Base-by-base conservation (phyloP, 2,797 vertebrate species). In the Pagetopsis macropterus region DNA sequence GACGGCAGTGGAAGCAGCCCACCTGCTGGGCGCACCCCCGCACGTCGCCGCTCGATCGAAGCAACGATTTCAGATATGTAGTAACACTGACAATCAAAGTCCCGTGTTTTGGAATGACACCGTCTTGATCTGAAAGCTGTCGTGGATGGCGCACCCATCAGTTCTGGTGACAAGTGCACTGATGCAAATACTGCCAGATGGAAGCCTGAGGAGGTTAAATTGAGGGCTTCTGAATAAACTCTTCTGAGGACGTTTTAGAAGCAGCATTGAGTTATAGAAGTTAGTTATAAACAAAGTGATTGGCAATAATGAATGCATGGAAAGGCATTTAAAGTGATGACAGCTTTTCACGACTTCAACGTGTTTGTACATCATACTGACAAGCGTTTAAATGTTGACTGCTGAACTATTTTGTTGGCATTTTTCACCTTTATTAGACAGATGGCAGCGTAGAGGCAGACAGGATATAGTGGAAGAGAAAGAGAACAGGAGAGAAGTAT, bases 21-120 rank as follows among this genome's bases (percentile, higher is more conserved):
- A 83, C 93, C 90, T 67, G 77, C 87, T 79, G 88, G 16, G 82
- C 33, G 66, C 71, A 21, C 76, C 88, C 82, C 71, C 81, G 40
- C 87, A 74, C n/a, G 9, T 45, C 33, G 1, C 78, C 12, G 80
- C 74, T 79, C 85, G 83, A 93, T 92, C 78, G 33, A 37, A 76
- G 78, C 70, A 78, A 23, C 11, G 3, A 75, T 85, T 85, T 63
- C 55, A 80, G 75, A 79, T 69, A 65, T 37, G 64, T n/a, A 54
- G 68, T 44, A 81, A 77, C 45, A 45, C 40, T 65, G 79, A 84
- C 81, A 87, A 81, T 88, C 80, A 87, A 74, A 79, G 75, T 75
- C 68, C 60, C 17, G 5, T 13, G 72, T 79, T 71, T 83, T 21
- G 1, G 66, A 77, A 57, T 59, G 70, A 83, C 59, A 49, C 23